A percentile compares a stretch with the other conserved stretches of the same genome.
phyloP scores from a whole-genome alignment of 2,888 invertebrate species.

The Apantesis nais region DNA sequence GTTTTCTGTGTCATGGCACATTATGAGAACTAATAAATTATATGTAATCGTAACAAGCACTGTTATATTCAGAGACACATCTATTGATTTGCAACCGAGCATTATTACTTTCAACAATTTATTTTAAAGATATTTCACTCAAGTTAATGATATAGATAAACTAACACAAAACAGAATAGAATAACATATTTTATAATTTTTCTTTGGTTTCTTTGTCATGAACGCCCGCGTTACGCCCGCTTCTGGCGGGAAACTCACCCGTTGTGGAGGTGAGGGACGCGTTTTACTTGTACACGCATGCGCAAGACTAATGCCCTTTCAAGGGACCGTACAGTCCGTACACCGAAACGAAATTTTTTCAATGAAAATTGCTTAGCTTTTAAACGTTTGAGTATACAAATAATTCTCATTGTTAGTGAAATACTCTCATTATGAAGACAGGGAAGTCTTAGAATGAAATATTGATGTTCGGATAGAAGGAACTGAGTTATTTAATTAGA shows the following conservation, averaged over 20 bases:
- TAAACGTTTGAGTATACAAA: conserved; percentile 27
- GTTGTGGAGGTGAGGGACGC: conserved; percentile 53
- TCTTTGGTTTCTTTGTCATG: conserved; percentile 43
- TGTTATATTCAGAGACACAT: conserved; percentile 50
- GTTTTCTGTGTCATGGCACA: conserved; percentile 75
- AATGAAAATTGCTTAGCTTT: conserved; percentile 51
- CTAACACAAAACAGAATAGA: conserved; percentile 19
- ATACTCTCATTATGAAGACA: conserved; percentile 22
- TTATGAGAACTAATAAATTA: conserved; percentile 66
- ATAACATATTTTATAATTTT: conserved; percentile 31
- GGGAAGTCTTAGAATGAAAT: background rate
- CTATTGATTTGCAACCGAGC: conserved; percentile 57
- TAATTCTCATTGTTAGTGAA: conserved; percentile 23
- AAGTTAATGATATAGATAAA: conserved; percentile 10
- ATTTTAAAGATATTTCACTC: conserved; percentile 5
- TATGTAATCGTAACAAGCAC: conserved; percentile 56
- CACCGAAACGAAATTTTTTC: conserved; percentile 49
- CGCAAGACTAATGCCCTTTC: conserved; percentile 51
- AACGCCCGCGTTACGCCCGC: conserved; percentile 54
- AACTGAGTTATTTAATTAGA: background rate
- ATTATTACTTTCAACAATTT: conserved; percentile 50
- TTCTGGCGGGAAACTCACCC: conserved; percentile 68
- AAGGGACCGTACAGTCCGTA: conserved; percentile 35
- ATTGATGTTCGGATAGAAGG: background rate
- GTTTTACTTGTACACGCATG: conserved; percentile 62